phyloP scores from a whole-genome alignment of 1,140 invertebrate genomes.

The Paracyclopina nana region DNA sequence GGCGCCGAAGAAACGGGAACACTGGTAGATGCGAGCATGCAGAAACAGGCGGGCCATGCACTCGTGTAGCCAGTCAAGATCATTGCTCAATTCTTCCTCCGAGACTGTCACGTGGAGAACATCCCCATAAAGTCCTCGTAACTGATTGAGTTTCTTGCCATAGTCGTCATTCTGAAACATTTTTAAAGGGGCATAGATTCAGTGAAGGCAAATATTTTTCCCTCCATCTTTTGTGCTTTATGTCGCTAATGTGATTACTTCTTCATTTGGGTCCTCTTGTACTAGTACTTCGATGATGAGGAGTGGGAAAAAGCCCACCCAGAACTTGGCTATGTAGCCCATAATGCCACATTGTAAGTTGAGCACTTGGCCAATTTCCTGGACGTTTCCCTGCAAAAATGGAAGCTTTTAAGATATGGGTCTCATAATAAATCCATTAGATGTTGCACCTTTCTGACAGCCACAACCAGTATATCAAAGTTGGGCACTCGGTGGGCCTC shows the following conservation, averaged over 20 bases:
- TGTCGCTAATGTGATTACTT: too few relatives aligned
- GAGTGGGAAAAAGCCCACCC: conserved; percentile 4
- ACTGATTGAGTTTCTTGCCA: background rate
- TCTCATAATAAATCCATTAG: background rate
- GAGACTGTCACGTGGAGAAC: background rate
- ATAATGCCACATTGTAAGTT: background rate
- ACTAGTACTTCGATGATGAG: background rate
- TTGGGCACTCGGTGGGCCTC: background rate
- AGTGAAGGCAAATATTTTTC: background rate
- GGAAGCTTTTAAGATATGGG: background rate
- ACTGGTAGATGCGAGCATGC: conserved; percentile 6
- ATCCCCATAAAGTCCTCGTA: background rate
- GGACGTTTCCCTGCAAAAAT: background rate
- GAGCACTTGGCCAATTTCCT: background rate
- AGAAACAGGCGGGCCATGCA: conserved; percentile 3
- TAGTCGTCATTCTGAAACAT: background rate
- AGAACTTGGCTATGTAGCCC: background rate
- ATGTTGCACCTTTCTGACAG: background rate
- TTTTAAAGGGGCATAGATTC: background rate
- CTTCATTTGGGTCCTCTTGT: background rate
- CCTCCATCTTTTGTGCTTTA: too few relatives aligned
- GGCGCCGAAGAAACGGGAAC: conserved; percentile 9
- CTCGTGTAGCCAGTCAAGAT: conserved; percentile 1
- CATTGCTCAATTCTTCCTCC: background rate
- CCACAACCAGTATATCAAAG: background rate